Evolutionary conservation across 1,140 invertebrate species (phyloP), one percentile per base, ranked within the genome.

Genomic region (Plutomurus gul): DNA sequence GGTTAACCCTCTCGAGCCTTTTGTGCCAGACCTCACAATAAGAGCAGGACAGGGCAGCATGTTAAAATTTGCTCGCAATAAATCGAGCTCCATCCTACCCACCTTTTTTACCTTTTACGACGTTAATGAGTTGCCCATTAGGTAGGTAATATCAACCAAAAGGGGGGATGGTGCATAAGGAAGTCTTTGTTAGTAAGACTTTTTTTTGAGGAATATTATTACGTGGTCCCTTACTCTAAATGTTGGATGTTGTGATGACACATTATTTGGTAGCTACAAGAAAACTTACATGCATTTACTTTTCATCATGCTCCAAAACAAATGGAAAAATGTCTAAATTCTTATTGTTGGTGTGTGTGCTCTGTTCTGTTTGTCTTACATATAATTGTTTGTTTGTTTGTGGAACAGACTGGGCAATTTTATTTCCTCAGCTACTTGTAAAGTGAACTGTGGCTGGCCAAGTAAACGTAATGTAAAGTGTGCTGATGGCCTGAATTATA

Each of bases 291-390:
- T n/a, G 11, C 0, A 1, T 13, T n/a, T 33, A 30, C 30, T n/a
- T 65, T 36, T 33, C 30, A 65, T 36, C 36, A 65, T 65, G 13
- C 27, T 8, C 3, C 8, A 22, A 36, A 11, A 18, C 56, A 65
- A 65, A 36, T 65, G 56, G 56, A 25, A 65, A 65, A 65, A 33
- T 65, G 36, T 33, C 30, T 65, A 65, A 65, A 65, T 65, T 30
- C 56, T 18, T 18, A 65, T 65, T 5, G 36, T 56, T 27, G n/a
- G 46, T 20, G 18, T 20, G 20, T 49, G n/a, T 13, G 43, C 11
- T 49, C n/a, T n/a, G 16, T 65, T n/a, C 18, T 33, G 13, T 5
- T 3, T 36, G 56, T 30, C 36, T 8, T 33, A 33, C 56, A 30
- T 33, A n/a, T 7, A 1, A 56, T 22, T 56, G 27, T 65, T 65